Evolutionary conservation across 2,113 vertebrate genomes (phyloP), one percentile per base, ranked within the genome.

Genomic region (Pelecanus crispus): DNA sequence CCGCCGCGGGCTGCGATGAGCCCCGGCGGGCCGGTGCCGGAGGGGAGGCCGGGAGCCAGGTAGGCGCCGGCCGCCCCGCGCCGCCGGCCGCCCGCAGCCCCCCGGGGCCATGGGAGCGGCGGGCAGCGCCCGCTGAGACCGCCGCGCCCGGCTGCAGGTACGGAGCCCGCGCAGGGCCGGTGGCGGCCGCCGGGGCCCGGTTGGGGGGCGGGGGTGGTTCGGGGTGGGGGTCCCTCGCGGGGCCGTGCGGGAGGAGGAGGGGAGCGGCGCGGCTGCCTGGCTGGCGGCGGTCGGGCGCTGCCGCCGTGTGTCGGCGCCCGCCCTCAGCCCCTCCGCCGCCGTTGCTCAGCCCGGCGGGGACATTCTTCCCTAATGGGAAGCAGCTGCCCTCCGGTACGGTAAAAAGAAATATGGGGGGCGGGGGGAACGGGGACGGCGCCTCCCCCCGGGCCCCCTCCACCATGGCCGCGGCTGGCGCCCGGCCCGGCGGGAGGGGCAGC

Each of bases 111-210:
- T 70, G 91, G 83, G 53, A 77, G 72, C 56, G 28, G 86, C 61
- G 53, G 70, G 66, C 70, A 53, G 45, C 47, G 75, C 50, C 44
- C 6, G 55, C 80, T n/a, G 77, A 55, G 38, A 17, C 32, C 58
- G 11, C 53, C 70, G 40, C 55, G 62, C 90, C 87, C 55, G 42
- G 55, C 55, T 22, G 42, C 94, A 97, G 97, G 97, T 97, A 94
- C 80, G 66, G 61, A 70, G 32, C 32, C 20, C 17, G 25, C 47
- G 9, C 52, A 26, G 20, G 29, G 50, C n/a, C 34, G 7, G 32
- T 17, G 5, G 44, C 4, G 29, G 40, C 66, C 38, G 47, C 40
- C 50, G 7, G 34, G 22, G 22, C 11, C 11, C 38, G 31, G 19
- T 5, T 22, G 16, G 38, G 31, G 10, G 40, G 7, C 3, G 26